Base-by-base conservation (phyloP, 1,140 invertebrate genomes). In the Babylonia areolata region DNA sequence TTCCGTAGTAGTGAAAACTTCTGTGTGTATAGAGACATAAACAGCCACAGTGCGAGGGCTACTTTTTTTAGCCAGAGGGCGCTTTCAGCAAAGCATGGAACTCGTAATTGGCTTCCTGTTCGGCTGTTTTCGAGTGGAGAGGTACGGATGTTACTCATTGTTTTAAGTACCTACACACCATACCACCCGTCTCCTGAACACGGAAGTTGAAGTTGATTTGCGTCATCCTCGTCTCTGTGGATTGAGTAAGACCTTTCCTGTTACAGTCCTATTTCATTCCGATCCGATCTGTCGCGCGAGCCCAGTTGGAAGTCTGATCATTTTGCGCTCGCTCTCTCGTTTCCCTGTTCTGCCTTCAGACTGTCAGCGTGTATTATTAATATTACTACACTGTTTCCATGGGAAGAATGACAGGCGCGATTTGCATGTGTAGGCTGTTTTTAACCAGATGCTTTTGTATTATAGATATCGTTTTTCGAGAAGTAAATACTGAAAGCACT, bases 71-170 rank as follows among this genome's bases (percentile, higher is more conserved):
- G 28, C 37, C n/a, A 80, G 78, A 80, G 78, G 78, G 78, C 78
- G 78, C 78, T 80, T 39, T 58, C 46, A 54, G 40, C 42, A 54
- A 80, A 80, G 78, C 78, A 80, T 80, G 78, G 78, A n/a, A 80
- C 46, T 46, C 46, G 37, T 40, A 54, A 80, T 80, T 80, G 78
- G 78, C 46, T 80, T 80, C 78, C 78, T 80, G 78, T 40, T 80
- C 40, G 46, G 40, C 20, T 73, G 71, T 31, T 77, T 64, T 12
- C 6, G 75, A 77, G 37, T 15, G 0, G 28, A 77, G 75, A 77
- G 75, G 75, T 77, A 64, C 58, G 58, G 58, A 64, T 64, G 58
- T 64, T 64, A 23, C 20, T 20, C 58, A 64, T 64, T 28, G 58
- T 64, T 64, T 64, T 12, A 64, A 64, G 58, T 64, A 64, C 58